Conservation (phyloP, 1,140 invertebrate genomes). For the Lucilia sericata region DNA sequence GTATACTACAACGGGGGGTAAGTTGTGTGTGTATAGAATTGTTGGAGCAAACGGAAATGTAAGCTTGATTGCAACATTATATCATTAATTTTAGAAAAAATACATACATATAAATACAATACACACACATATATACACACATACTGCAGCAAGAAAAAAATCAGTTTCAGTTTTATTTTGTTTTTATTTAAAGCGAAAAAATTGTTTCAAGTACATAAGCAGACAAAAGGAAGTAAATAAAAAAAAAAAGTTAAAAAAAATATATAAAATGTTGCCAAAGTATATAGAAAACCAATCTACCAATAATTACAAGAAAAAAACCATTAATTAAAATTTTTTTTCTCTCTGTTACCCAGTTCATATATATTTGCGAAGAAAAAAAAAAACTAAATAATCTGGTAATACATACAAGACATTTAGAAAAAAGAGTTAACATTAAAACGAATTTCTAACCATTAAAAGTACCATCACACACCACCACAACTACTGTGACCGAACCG, state of each 20-base stretch:
- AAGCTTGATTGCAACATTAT: constrained; percentile 29
- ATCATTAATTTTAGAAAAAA: constrained; percentile 27
- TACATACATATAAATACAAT: neutral
- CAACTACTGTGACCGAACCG: neutral
- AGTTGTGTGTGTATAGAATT: neutral
- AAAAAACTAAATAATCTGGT: no score
- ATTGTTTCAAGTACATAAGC: constrained; percentile 16
- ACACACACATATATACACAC: neutral
- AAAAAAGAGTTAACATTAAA: constrained; percentile 21
- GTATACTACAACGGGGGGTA: neutral
- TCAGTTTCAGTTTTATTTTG: neutral
- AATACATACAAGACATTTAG: neutral
- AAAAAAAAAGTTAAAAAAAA: neutral
- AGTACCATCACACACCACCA: neutral
- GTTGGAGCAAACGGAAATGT: constrained; percentile 17
- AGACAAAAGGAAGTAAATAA: neutral
- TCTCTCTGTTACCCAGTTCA: neutral
- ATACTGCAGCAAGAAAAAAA: neutral
- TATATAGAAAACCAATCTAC: constrained; percentile 19
- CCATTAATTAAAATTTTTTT: constrained; percentile 14
- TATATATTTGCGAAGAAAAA: neutral
- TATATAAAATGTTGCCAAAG: neutral
- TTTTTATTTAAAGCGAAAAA: neutral
- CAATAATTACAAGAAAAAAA: constrained; percentile 25
- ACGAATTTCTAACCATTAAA: neutral